These are phyloP conservation scores for Sternarchorhynchus goeldii DNA, from an alignment of 2,797 vertebrate species.

Conservation along the genomic window DNA sequence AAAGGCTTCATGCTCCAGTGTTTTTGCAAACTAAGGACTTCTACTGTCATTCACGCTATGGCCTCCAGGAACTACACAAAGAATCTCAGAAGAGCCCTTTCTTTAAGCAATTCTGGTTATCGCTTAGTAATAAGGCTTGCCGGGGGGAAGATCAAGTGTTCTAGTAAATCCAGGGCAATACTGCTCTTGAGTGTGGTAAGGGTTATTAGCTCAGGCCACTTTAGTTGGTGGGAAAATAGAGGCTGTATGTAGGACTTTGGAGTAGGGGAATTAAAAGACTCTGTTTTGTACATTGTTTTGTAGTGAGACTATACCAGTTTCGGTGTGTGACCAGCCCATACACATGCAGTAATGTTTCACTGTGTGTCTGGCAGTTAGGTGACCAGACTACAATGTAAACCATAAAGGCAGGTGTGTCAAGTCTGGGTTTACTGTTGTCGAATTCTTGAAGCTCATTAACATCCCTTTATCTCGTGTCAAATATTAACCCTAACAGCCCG, in stretches of 20 bases:
- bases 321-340: not conserved
- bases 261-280: not conserved
- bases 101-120: not conserved
- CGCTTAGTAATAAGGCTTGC: not conserved
- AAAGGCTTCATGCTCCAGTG: slow-evolving; percentile 30
- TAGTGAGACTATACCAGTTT: not conserved
- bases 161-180: not conserved
- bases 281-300: not conserved
- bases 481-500: slow-evolving; percentile 25
- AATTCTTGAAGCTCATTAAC: slow-evolving; percentile 21
- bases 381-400: slow-evolving; percentile 9
- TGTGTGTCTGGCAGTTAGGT: not conserved
- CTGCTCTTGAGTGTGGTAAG: not conserved
- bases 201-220: not conserved
- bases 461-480: slow-evolving; percentile 24
- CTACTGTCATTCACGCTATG: not conserved
- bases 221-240: too few relatives aligned
- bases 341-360: not conserved
- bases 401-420: slow-evolving; percentile 45
- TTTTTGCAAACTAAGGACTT: slow-evolving; percentile 14
- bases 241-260: not conserved
- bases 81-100: not conserved
- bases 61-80: slow-evolving; percentile 10
- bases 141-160: not conserved
- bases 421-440: slow-evolving; percentile 44